These are phyloP conservation scores for Vollenhovia emeryi DNA, from an alignment of 1,140 invertebrate genomes.

Conservation along the genomic window DNA sequence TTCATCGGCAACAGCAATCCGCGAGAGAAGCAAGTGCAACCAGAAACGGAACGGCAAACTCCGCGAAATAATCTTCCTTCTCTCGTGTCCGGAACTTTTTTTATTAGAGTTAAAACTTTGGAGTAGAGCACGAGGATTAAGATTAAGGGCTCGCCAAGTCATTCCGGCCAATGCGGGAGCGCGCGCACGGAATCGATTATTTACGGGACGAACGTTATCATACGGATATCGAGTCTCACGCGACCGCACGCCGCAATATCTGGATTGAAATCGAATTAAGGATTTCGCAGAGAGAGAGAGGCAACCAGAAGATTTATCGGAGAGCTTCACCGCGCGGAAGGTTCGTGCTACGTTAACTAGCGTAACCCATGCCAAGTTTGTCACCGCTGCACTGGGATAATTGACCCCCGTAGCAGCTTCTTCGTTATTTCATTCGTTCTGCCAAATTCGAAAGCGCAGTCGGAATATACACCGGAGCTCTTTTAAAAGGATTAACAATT, in stretches of 20 bases:
- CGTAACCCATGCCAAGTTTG: conserved; percentile 44
- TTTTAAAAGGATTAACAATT: not conserved
- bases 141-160: conserved; percentile 54
- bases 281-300: not conserved
- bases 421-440: not conserved
- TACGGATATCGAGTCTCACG: conserved; percentile 39
- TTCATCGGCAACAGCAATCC: not conserved
- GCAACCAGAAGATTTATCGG: conserved; percentile 29
- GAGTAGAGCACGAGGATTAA: conserved; percentile 40
- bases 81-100: conserved; percentile 46
- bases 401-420: conserved; percentile 7
- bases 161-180: conserved; percentile 42
- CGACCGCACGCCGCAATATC: conserved; percentile 38
- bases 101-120: conserved; percentile 59
- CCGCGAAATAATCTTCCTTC: conserved; percentile 30
- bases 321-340: conserved; percentile 24
- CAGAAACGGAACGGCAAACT: conserved; percentile 20
- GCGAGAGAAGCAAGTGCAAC: not conserved
- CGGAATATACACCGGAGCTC: not conserved
- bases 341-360: conserved; percentile 59
- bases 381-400: conserved; percentile 3
- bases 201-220: conserved; percentile 55
- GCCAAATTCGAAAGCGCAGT: not conserved
- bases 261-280: conserved; percentile 63
- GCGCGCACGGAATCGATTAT: conserved; percentile 43